Evolutionary conservation across 2,113 vertebrate species (phyloP).

Genomic region (Heterocephalus glaber): DNA sequence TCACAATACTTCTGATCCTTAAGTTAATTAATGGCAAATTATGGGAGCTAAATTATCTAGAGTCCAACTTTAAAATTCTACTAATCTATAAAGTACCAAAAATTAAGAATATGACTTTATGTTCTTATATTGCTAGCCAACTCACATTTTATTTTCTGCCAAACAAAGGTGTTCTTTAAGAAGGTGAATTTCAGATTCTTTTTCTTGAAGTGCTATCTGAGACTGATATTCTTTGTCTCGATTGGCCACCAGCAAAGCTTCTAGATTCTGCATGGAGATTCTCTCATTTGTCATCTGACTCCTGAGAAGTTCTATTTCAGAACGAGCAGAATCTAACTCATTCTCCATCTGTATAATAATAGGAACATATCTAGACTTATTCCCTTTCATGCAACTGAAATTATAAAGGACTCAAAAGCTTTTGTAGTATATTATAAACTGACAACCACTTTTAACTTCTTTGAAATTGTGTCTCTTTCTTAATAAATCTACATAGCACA

Average conservation of each 20-base stretch:
- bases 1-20: slow-evolving; percentile 15
- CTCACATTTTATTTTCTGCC: slow-evolving; percentile 87
- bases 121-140: slow-evolving; percentile 56
- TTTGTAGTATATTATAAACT: slow-evolving; percentile 2
- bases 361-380: slow-evolving; percentile 62
- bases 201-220: slow-evolving; percentile 85
- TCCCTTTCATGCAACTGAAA: neutral
- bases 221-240: slow-evolving; percentile 85
- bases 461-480: slow-evolving; percentile 6
- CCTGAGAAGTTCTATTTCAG: slow-evolving; percentile 87
- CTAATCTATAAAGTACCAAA: neutral
- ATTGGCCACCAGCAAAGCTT: slow-evolving; percentile 84
- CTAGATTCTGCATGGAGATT: slow-evolving; percentile 85
- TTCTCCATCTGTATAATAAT: slow-evolving; percentile 83
- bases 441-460: slow-evolving; percentile 11
- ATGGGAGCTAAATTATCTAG: neutral
- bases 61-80: slow-evolving; percentile 40
- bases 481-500: neutral
- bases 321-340: slow-evolving; percentile 83
- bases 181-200: slow-evolving; percentile 87
- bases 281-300: slow-evolving; percentile 88
- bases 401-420: neutral
- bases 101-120: neutral
- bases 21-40: slow-evolving; percentile 17
- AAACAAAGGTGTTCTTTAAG: slow-evolving; percentile 87